Evolutionary conservation across 35 echinoderm and acorn worm species (phyloP), one percentile per base, ranked within the genome.

Genomic region (Stichopus chloronotus): DNA sequence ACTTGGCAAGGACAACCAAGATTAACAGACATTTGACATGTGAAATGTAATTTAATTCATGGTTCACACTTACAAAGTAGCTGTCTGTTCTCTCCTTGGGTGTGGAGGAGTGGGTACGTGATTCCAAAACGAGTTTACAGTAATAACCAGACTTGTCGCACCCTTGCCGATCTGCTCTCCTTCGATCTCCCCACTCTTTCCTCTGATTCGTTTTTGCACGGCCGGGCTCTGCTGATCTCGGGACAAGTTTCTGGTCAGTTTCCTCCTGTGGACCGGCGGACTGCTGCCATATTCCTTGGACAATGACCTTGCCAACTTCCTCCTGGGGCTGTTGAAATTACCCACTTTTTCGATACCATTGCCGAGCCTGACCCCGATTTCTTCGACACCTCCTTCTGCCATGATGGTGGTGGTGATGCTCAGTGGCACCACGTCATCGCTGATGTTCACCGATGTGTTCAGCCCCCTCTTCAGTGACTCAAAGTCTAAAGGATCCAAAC

Each of bases 341-440:
- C 88, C 72, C 88, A 91, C 55, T 20, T 78, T 91, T 30, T 93
- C 92, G 22, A 57, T 43, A 0, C 79, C 92, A n/a, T 93, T 93
- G 19, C 94, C 90, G 63, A 76, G 53, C 0, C 86, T 94, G 63
- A 97, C 30, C 2, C 71, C 30, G 30, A 97, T 97, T 16, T 94
- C 93, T 58, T 97, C 95, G 58, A 94, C 79, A 5, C 95, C 95
- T 61, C 95, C 91, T 71, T 97, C 95, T 55, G 91, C 86, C 90
- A 97, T 94, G 74, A 94, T 97, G 79, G 87, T 92, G 78, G 81
- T 61, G 56, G 86, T 94, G 2, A 88, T 63, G 20, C 58, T 77
- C 71, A 17, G 8, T 5, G 20, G 71, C 5, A 43, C 57, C 53
- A 78, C 65, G 53, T 94, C 86, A 1, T 88, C 83, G 8, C 24